Evolutionary conservation across 2,888 invertebrate species (phyloP), one percentile per base, ranked within the genome.

Genomic region (Myopa testacea): DNA sequence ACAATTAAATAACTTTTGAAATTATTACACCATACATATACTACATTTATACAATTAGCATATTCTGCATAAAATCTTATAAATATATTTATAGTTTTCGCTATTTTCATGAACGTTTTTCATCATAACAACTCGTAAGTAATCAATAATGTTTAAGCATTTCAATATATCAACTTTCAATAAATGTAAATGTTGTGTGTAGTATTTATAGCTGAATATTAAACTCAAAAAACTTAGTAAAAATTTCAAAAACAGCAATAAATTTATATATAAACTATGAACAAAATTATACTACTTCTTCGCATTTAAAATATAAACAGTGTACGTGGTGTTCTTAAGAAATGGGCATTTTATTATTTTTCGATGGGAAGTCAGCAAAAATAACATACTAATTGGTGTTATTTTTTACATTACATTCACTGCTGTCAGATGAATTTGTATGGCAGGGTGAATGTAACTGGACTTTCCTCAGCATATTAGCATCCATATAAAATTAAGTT

Each of bases 171-270:
- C 34, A 71, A 16, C 38, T 45, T 60, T 71, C 58, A 60, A 38
- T 60, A 71, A 68, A 60, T 71, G 71, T 71, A 71, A 71, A 71
- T 71, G 60, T 60, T 71, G 71, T 71, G 71, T 71, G 60, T 58
- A 71, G 58, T 71, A 70, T 55, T 52, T 10, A 67, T 38, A 38
- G 38, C 14, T 67, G 38, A 37, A 7, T 58, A 70, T 50, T 16
- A 19, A 45, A 69, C n/a, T 55, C 14, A 34, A 7, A 16, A 55
- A 26, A 70, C 55, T 55, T 34, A 52, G 52, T 26, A 70, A 37
- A 14, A 70, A 55, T 19, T 40, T n/a, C 26, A 68, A 68, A 19
- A 68, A 68, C 16, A 45, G 45, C 67, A 68, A 50, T 52, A 69
- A 26, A 55, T 3, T 1, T 8, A 10, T 55, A 10, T 55, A 55